Conservation (phyloP, 92 coral and sea anemone species). For the Phenganax subtilis region DNA sequence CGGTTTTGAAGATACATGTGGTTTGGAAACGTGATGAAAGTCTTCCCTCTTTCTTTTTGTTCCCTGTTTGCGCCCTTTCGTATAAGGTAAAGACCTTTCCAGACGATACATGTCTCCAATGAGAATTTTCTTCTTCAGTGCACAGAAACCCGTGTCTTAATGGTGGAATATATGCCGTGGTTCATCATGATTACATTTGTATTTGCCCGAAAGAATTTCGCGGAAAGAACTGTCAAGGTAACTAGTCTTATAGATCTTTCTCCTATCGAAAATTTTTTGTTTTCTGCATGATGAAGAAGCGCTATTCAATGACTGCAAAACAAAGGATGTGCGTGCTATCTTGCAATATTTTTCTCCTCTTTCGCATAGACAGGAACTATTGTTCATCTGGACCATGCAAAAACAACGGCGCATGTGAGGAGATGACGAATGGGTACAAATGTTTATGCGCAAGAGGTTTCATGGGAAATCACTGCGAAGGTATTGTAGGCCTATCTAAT, state of each 20-base stretch:
- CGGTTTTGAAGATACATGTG: too few species aligned
- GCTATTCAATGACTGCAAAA: too few species aligned
- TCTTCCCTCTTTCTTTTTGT: too few species aligned
- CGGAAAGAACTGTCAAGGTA: conserved; percentile 93
- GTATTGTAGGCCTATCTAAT: conserved; percentile 33
- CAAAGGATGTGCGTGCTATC: neutral
- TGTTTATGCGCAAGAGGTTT: conserved; percentile 43
- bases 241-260: neutral
- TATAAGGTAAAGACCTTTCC: neutral
- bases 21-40: too few species aligned
- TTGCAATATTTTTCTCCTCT: neutral
- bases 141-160: conserved; percentile 83
- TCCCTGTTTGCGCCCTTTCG: too few species aligned
- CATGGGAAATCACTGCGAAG: conserved; percentile 69
- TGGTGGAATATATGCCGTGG: conserved; percentile 77
- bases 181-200: conserved; percentile 78
- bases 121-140: conserved; percentile 39
- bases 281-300: neutral
- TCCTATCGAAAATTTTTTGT: neutral
- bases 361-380: conserved; percentile 61
- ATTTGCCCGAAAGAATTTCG: conserved; percentile 80
- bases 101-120: neutral
- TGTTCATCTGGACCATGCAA: conserved; percentile 85
- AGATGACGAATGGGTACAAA: conserved; percentile 40
- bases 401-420: conserved; percentile 54